Evolutionary conservation across 1,140 invertebrate species (phyloP).

Genomic region (Drosophila dunni): DNA sequence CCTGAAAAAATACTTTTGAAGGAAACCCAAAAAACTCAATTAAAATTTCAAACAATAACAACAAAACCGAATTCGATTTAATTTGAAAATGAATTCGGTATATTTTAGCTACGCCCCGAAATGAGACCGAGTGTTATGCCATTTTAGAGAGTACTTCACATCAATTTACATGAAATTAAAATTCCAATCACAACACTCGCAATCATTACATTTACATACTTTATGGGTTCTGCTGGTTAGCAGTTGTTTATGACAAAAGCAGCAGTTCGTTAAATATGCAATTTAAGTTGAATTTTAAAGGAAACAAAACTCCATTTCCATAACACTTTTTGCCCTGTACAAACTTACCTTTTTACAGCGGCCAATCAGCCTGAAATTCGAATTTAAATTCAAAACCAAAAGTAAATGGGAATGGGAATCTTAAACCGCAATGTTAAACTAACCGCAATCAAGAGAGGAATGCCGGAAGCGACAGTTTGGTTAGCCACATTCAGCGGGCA

Average conservation of each 20-base stretch:
- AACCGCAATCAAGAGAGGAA: conserved; percentile 60
- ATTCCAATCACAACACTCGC: not conserved
- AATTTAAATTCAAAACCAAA: conserved; percentile 2
- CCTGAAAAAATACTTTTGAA: no score
- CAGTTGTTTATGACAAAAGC: no score
- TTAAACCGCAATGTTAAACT: conserved; percentile 6
- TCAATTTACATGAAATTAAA: not conserved
- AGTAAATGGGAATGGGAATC: not conserved
- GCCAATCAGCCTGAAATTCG: conserved; percentile 28
- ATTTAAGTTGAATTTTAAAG: conserved; percentile 5
- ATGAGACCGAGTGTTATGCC: not conserved
- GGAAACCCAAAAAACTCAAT: no score
- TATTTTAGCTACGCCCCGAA: no score
- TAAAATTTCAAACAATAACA: no score
- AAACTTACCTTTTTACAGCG: conserved; percentile 8
- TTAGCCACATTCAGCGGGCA: conserved; percentile 43
- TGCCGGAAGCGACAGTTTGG: conserved; percentile 56
- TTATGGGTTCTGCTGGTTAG: no score
- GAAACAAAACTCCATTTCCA: not conserved
- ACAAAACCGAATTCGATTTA: no score
- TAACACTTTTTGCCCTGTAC: not conserved
- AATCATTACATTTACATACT: not conserved
- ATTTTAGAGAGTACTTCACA: not conserved
- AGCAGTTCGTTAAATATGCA: no score
- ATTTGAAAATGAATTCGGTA: no score